These are phyloP conservation scores for Sorex maritimensis DNA, from an alignment of 2,797 vertebrate species.

Conservation along the genomic window DNA sequence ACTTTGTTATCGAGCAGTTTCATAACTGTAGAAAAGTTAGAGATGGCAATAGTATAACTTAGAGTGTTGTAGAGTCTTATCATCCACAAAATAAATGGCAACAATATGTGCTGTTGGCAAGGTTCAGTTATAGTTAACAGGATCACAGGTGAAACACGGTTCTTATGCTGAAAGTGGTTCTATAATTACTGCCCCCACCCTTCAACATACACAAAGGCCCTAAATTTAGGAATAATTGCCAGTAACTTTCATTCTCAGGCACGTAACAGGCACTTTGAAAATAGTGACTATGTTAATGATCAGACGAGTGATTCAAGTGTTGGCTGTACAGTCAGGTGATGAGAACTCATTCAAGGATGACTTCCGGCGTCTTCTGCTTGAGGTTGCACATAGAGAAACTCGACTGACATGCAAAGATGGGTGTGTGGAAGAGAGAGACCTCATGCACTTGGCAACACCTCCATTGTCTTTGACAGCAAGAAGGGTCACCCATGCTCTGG, in stretches of 20 bases:
- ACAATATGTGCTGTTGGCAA: neutral
- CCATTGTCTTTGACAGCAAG: conserved; percentile 23
- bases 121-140: neutral
- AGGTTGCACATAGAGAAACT: neutral
- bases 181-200: neutral
- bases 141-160: conserved; percentile 1
- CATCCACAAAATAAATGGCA: conserved; percentile 34
- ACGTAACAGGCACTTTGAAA: neutral
- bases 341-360: neutral
- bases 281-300: neutral
- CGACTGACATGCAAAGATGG: neutral
- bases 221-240: neutral
- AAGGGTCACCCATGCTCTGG: conserved; percentile 9
- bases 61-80: neutral
- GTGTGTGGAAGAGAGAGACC: neutral
- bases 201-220: neutral
- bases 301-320: neutral
- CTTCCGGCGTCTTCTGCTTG: neutral
- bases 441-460: neutral
- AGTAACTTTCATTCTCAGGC: neutral
- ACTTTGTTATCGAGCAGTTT: neutral
- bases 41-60: neutral
- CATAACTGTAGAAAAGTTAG: neutral
- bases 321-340: neutral
- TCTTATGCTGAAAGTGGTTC: neutral